These are phyloP conservation scores for Petrocephalus sullivani DNA, from an alignment of 2,797 vertebrate species.

Conservation along the genomic window DNA sequence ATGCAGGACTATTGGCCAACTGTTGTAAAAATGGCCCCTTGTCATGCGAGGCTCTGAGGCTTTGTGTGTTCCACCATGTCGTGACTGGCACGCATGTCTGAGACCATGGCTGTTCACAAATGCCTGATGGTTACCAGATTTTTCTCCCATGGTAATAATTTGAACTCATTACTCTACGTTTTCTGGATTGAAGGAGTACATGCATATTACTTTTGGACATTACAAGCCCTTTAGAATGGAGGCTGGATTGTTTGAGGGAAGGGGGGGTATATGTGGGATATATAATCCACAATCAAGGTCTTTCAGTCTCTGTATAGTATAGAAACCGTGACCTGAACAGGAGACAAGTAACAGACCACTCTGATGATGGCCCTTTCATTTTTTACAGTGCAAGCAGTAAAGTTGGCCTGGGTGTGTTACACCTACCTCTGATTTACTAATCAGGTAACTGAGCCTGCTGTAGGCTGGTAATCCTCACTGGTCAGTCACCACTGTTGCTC, in stretches of 20 bases:
- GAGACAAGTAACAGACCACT: not conserved
- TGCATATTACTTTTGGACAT: not conserved
- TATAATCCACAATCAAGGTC: not conserved
- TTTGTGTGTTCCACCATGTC: not conserved
- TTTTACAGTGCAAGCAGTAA: no score
- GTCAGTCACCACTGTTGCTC: not conserved
- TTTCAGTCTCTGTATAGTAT: not conserved
- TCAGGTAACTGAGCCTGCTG: not conserved
- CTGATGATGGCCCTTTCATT: not conserved
- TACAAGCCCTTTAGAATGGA: not conserved
- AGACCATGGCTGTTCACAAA: constrained; percentile 17
- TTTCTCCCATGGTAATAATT: not conserved
- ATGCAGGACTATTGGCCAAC: constrained; percentile 8
- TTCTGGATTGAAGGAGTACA: not conserved
- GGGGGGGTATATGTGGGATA: not conserved
- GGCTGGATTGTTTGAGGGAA: not conserved
- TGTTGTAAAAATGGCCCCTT: constrained; percentile 38
- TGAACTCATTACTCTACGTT: not conserved
- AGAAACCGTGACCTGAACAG: no score
- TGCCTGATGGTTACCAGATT: constrained; percentile 17
- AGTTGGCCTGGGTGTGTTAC: no score
- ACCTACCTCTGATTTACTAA: not conserved
- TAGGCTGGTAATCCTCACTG: not conserved
- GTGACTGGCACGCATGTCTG: not conserved
- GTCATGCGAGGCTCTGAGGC: constrained; percentile 40